These are phyloP conservation scores for Dioctria linearis DNA, from an alignment of 2,888 invertebrate genomes.

Conservation along the genomic window DNA sequence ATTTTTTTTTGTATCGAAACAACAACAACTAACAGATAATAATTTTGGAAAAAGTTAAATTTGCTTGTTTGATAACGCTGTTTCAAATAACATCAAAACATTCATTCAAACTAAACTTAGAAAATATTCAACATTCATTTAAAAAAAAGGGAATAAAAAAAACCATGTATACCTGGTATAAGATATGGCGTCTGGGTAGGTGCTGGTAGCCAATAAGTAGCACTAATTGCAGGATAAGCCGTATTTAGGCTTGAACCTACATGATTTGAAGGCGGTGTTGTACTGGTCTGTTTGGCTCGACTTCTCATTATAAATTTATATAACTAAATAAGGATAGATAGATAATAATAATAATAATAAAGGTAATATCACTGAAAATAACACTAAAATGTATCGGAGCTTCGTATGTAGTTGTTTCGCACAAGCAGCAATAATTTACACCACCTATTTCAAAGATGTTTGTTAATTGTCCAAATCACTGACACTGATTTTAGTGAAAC, in stretches of 20 bases:
- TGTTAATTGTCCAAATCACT: constrained; percentile 3
- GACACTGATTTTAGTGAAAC: constrained; percentile 18
- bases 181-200: constrained; percentile 86
- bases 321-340: neutral
- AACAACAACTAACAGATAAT: too few species aligned
- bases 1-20: too few species aligned
- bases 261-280: constrained; percentile 50
- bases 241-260: constrained; percentile 59
- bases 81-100: neutral
- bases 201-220: constrained; percentile 88
- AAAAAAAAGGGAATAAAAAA: neutral
- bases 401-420: neutral
- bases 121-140: too few species aligned
- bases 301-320: constrained; percentile 61
- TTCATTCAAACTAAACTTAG: too few species aligned
- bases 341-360: too few species aligned
- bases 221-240: constrained; percentile 84
- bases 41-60: too few species aligned
- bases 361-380: neutral
- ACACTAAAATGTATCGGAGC: constrained; percentile 25
- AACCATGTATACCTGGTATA: constrained; percentile 80
- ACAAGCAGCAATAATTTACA: constrained; percentile 27
- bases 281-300: constrained; percentile 61
- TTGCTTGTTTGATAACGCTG: too few species aligned
- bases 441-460: constrained; percentile 34